Evolutionary conservation across 2,888 invertebrate species (phyloP).

Genomic region (Branchipolynoe longqiensis): DNA sequence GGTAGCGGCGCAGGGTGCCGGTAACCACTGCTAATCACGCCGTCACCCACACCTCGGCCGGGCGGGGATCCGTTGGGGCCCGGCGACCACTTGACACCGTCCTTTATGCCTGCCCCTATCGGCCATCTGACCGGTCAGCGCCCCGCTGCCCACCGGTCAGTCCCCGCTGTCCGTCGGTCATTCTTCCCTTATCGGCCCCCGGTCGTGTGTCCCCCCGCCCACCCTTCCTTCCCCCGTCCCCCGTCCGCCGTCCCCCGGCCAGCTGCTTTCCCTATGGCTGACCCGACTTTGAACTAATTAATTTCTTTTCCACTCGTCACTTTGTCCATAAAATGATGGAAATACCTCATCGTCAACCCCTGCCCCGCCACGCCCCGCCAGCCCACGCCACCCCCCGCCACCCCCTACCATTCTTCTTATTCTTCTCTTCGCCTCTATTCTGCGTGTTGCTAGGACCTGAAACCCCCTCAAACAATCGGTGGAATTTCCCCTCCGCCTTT

Average conservation of each 20-base stretch:
- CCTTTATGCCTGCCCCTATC: background rate
- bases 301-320: conserved; percentile 36
- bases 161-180: background rate
- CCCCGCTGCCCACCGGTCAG: conserved; percentile 1
- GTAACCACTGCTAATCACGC: conserved; percentile 44
- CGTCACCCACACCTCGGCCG: conserved; percentile 12
- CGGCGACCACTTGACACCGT: conserved; percentile 43
- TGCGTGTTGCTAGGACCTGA: too few relatives aligned
- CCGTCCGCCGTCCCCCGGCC: background rate
- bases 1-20: background rate
- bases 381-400: too few relatives aligned
- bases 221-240: conserved; percentile 1
- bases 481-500: too few relatives aligned
- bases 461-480: too few relatives aligned
- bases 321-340: too few relatives aligned
- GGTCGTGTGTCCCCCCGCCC: conserved; percentile 33
- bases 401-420: too few relatives aligned
- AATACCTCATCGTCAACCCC: too few relatives aligned
- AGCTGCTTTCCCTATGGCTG: conserved; percentile 35
- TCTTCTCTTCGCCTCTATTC: too few relatives aligned
- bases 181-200: conserved; percentile 33
- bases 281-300: conserved; percentile 14
- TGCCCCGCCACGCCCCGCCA: too few relatives aligned
- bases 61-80: conserved; percentile 21
- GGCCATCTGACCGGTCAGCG: background rate